phyloP scores from a whole-genome alignment of 2,113 vertebrate genomes.

The Daboia siamensis region DNA sequence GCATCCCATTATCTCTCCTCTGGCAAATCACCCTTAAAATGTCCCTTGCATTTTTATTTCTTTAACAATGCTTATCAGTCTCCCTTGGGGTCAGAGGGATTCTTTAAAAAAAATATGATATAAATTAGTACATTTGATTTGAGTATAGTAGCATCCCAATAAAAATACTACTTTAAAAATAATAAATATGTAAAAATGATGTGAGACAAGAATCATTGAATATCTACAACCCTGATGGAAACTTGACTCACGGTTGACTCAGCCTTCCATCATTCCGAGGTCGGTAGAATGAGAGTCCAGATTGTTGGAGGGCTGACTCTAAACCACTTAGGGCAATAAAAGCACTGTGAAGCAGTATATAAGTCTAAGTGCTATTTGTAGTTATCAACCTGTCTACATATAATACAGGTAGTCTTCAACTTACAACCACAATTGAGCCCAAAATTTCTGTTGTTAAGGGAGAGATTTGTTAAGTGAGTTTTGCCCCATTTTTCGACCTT shows the following conservation, averaged over 20 bases:
- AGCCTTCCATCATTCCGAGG: neutral
- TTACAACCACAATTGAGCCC: no score
- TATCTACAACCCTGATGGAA: neutral
- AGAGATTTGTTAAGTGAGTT: no score
- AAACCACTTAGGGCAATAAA: no score
- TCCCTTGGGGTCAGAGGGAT: neutral
- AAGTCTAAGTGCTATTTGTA: no score
- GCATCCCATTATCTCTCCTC: neutral
- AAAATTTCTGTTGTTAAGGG: no score
- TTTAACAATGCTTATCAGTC: neutral
- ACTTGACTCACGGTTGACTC: neutral
- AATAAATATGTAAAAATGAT: neutral
- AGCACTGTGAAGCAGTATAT: no score
- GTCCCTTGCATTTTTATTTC: neutral
- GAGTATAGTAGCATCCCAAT: neutral
- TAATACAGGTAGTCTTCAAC: no score
- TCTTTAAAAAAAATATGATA: neutral
- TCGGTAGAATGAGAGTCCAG: neutral
- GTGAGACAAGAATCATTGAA: neutral
- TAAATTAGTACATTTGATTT: neutral
- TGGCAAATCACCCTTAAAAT: neutral
- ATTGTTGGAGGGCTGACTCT: neutral
- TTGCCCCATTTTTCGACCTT: no score
- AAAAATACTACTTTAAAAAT: neutral
- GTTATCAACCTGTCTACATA: no score